Conservation (phyloP, 2,797 vertebrate species). For the Esox lucius region DNA sequence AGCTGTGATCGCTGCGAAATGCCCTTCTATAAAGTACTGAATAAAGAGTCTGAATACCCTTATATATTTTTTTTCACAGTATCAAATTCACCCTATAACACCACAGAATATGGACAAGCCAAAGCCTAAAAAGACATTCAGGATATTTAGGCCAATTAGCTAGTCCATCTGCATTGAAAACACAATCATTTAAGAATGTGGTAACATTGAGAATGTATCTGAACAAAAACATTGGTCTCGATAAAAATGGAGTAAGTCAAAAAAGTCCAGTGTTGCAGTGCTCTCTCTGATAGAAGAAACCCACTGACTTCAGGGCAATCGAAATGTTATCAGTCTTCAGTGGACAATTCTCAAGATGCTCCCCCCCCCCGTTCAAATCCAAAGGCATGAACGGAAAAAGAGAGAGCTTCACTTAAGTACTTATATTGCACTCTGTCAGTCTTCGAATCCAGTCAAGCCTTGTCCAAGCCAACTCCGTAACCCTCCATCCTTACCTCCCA, state of each 20-base stretch:
- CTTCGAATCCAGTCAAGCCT: neutral
- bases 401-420: conserved; percentile 4
- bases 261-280: neutral
- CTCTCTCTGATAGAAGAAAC: neutral
- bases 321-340: conserved; percentile 13
- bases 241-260: neutral
- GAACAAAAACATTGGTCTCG: neutral
- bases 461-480: neutral
- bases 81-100: too few species aligned
- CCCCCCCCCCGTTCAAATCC: conserved; percentile 14
- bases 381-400: neutral
- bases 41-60: too few species aligned
- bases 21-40: too few species aligned
- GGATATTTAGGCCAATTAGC: too few species aligned
- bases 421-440: neutral
- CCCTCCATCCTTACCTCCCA: neutral
- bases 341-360: conserved; percentile 8
- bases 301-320: conserved; percentile 8
- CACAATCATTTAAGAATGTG: conserved; percentile 7
- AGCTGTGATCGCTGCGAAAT: too few species aligned
- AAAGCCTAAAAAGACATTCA: too few species aligned
- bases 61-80: too few species aligned
- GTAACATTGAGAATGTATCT: conserved; percentile 1
- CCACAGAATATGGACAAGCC: too few species aligned
- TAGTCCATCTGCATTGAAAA: neutral